phyloP scores from a whole-genome alignment of 2,113 vertebrate genomes.

The Dendropsophus ebraccatus region DNA sequence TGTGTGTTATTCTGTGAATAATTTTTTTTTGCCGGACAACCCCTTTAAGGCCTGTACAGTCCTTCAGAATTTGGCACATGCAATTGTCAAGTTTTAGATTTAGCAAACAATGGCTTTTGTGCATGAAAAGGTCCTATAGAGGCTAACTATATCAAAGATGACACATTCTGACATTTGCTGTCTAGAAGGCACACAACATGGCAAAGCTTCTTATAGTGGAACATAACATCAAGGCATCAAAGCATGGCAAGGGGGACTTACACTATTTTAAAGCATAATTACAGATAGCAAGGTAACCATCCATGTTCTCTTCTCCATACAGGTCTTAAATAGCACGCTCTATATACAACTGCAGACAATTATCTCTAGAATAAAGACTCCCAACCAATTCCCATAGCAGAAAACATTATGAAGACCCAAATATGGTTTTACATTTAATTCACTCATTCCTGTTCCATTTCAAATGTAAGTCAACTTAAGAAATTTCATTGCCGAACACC shows the following conservation, averaged over 20 bases:
- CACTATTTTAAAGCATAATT: slow-evolving; percentile 12
- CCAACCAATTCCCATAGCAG: slow-evolving; percentile 3
- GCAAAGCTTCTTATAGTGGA: slow-evolving; percentile 20
- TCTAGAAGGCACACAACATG: slow-evolving; percentile 41
- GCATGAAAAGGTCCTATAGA: background rate
- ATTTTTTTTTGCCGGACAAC: too few relatives aligned
- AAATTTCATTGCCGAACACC: slow-evolving; percentile 93
- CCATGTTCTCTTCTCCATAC: background rate
- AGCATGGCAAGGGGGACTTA: background rate
- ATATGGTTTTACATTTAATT: background rate
- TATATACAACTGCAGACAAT: slow-evolving; percentile 34
- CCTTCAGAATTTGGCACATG: slow-evolving; percentile 1
- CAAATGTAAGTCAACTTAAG: slow-evolving; percentile 69
- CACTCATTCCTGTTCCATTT: slow-evolving; percentile 1
- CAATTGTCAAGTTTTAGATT: background rate
- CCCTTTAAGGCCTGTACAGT: slow-evolving; percentile 20
- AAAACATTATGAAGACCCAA: slow-evolving; percentile 28
- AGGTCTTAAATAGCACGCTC: slow-evolving; percentile 2
- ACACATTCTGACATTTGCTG: slow-evolving; percentile 22
- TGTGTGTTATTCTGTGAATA: too few relatives aligned
- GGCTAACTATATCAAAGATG: background rate
- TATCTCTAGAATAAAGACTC: slow-evolving; percentile 21
- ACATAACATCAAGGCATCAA: slow-evolving; percentile 24
- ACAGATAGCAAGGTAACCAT: slow-evolving; percentile 21
- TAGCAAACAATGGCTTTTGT: slow-evolving; percentile 34